Base-by-base conservation (phyloP, 2,113 vertebrate genomes). In the Pholis gunnellus region DNA sequence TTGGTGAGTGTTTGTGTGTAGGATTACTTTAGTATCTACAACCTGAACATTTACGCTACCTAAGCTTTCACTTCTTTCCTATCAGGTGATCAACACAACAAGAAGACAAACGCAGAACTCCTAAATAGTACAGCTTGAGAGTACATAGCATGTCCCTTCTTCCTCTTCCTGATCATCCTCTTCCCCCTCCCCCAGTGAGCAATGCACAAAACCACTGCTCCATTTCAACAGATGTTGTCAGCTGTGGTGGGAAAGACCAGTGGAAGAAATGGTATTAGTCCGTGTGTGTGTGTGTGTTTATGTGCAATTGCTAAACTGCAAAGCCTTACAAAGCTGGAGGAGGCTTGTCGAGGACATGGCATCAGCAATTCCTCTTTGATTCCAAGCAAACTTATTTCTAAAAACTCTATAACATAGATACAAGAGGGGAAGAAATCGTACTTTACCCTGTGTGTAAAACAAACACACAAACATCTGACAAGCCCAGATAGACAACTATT, bases 171-270 rank as follows among this genome's bases (percentile, higher is more conserved):
- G 80, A 82, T 84, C 74, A 70, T 59, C 77, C 40, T 72, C 63
- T 50, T 52, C 59, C 76, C 56, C 87, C 63, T 79, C 72, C 77
- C 89, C 82, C 76, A 72, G 22, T 61, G 60, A 78, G 48, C 73
- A 72, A 78, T 65, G 73, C 63, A 68, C 44, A 72, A 72, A 87
- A 82, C 81, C 88, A 74, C 70, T 66, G 69, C 67, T 79, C 67
- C 38, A 84, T 85, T 91, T 89, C 72, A 86, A 68, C 88, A 90
- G 85, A 92, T 90, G 89, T 90, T 87, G 75, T 82, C 79, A 82
- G 73, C 72, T 60, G 82, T 82, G 72, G 74, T 72, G 76, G 78
- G 68, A 83, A 71, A 78, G 68, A 79, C 73, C 60, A 82, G 10
- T 52, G 59, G 68, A 83, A 72, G 72, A 86, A 86, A 74, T 9